Evolutionary conservation across 2,113 vertebrate genomes (phyloP).

Genomic region (Oncorhynchus nerka): DNA sequence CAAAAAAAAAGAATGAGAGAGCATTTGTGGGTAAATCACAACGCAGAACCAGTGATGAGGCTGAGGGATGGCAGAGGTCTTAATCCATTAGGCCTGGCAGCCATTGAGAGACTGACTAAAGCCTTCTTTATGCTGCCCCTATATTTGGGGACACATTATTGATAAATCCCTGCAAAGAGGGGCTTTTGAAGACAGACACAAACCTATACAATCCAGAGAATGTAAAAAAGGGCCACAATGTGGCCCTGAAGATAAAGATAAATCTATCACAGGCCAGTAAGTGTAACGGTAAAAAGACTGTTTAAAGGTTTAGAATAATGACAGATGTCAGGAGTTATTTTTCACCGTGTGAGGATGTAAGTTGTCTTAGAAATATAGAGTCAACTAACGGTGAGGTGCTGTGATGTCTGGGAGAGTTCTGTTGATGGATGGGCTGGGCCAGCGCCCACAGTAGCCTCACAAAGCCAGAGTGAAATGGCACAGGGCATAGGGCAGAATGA

Average conservation of each 20-base stretch:
- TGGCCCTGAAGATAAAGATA: conserved; percentile 39
- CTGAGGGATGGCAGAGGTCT: conserved; percentile 48
- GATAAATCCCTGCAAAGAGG: conserved; percentile 51
- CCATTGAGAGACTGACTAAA: conserved; percentile 9
- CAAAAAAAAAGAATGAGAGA: conserved; percentile 30
- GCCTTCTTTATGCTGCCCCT: conserved; percentile 24
- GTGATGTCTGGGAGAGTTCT: conserved; percentile 20
- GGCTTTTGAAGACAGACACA: conserved; percentile 46
- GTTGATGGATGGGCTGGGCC: conserved; percentile 30
- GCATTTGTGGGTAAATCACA: conserved; percentile 53
- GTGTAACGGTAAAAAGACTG: conserved; percentile 62
- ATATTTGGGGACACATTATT: conserved; percentile 47
- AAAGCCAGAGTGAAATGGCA: conserved; percentile 12
- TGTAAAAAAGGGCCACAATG: conserved; percentile 34
- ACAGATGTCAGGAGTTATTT: conserved; percentile 64
- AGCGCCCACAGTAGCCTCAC: neutral
- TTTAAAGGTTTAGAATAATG: conserved; percentile 73
- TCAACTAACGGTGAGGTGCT: conserved; percentile 13
- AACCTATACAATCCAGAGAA: conserved; percentile 59
- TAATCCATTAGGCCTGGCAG: conserved; percentile 57
- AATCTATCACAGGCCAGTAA: conserved; percentile 65
- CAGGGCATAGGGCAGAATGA: conserved; percentile 39
- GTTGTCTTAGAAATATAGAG: conserved; percentile 47
- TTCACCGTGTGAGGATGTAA: conserved; percentile 40
- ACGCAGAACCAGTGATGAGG: conserved; percentile 42